Base-by-base conservation (phyloP, 2,888 invertebrate species). In the Phyllotreta cruciferae region DNA sequence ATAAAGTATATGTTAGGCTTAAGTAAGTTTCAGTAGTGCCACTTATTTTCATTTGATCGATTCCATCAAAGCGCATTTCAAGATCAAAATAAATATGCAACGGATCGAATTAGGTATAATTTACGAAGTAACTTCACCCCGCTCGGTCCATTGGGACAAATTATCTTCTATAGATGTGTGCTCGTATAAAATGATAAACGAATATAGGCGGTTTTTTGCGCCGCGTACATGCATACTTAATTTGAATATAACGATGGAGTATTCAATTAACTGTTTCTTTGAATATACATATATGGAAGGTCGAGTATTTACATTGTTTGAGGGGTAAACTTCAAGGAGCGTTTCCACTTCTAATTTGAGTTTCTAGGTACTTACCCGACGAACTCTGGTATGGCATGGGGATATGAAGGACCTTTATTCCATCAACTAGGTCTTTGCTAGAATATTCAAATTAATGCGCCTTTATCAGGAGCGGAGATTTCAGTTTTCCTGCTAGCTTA, bases 301-400 rank as follows among this genome's bases (percentile, higher is more conserved):
- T 52, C 52, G 11, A 52, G 37, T 52, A 37, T 52, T 52, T 52
- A 52, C 52, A 52, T 38, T 52, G 52, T 52, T 52, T 52, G 52
- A 52, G 52, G 52, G 24, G 52, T 14, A 52, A 37, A 52, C 37
- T 36, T 37, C 52, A 52, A 52, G 52, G 37, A 52, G 52, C 52
- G 13, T 6, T 9, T 37, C 52, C 37, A 52, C 13, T 13, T 52
- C 52, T 52, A 52, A 52, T 52, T 52, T 24, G 52, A 37, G 38
- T 38, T 52, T 37, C 37, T 8, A 52, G 52, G 36, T 50, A 50
- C 50, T 50, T 50, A 52, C 52, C 38, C 52, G 11, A 4, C 24
- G 24, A 24, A 24, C 24, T 24, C 24, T 24, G 38, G 13, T 13
- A 6, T 37, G 35, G 9, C 9, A 14, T 7, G 6, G 11, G 36